Evolutionary conservation across 2,888 invertebrate genomes (phyloP).

Genomic region (Acanthosepion pharaonis): DNA sequence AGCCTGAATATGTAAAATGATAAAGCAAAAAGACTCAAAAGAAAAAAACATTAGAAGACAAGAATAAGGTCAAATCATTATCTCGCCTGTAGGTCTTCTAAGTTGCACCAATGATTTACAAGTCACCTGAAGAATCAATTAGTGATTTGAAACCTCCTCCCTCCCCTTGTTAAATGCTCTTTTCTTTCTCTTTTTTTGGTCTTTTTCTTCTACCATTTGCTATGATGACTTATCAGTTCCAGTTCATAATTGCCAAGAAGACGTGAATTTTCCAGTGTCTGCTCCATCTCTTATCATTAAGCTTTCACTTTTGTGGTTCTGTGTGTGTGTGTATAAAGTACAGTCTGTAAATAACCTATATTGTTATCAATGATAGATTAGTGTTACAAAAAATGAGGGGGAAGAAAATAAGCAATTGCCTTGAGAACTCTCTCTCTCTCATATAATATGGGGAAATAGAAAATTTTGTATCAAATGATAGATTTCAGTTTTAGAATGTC

Average conservation of each 20-base stretch:
- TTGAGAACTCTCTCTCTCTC: background rate
- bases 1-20: background rate
- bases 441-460: too few species aligned
- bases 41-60: background rate
- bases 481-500: too few species aligned
- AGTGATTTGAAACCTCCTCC: background rate
- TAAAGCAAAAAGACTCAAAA: background rate
- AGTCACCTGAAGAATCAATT: background rate
- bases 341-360: background rate
- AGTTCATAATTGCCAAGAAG: constrained; percentile 9
- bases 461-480: too few species aligned
- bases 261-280: constrained; percentile 1
- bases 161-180: background rate
- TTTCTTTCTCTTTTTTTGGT: background rate
- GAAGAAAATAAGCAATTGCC: background rate
- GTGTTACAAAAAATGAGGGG: background rate
- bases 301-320: background rate
- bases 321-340: background rate
- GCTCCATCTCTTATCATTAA: background rate
- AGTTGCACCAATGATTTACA: constrained; percentile 20
- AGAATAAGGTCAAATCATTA: background rate
- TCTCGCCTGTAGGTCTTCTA: constrained; percentile 11
- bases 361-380: background rate
- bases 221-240: background rate
- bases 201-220: background rate